Evolutionary conservation across 2,888 invertebrate species (phyloP).

Genomic region (Drosophila affinis): DNA sequence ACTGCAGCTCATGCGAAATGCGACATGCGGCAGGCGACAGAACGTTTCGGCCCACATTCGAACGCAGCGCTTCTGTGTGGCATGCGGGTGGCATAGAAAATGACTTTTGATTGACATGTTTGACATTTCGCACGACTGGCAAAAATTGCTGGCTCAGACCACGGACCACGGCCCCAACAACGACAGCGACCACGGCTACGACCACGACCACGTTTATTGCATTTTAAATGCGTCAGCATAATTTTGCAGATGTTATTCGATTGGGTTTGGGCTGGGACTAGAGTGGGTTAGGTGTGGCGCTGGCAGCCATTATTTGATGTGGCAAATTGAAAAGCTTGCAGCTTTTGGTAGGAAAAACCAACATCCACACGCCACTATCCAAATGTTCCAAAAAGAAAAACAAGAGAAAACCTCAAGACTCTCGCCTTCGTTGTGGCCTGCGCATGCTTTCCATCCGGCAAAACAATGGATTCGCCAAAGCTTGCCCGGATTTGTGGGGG

Average conservation of each 20-base stretch:
- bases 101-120: constrained; percentile 79
- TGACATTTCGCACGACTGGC: constrained; percentile 76
- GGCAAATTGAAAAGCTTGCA: constrained; percentile 63
- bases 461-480: constrained; percentile 23
- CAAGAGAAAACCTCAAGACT: constrained; percentile 40
- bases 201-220: constrained; percentile 56
- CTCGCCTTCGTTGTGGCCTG: constrained; percentile 39
- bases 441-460: constrained; percentile 63
- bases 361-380: constrained; percentile 14
- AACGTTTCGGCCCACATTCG: constrained; percentile 33
- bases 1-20: constrained; percentile 41
- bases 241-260: constrained; percentile 57
- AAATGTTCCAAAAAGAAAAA: constrained; percentile 25
- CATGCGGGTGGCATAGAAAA: constrained; percentile 54
- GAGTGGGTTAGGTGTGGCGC: not conserved
- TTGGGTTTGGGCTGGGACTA: constrained; percentile 30
- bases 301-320: constrained; percentile 34
- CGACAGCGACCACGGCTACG: constrained; percentile 2
- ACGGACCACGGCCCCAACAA: not conserved
- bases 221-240: constrained; percentile 73
- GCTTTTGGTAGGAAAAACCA: constrained; percentile 7
- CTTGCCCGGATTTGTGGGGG: constrained; percentile 3
- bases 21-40: constrained; percentile 13
- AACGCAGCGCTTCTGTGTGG: constrained; percentile 17
- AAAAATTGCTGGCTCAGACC: constrained; percentile 64